Base-by-base conservation (phyloP, 2,797 vertebrate species). In the Notolabrus celidotus region DNA sequence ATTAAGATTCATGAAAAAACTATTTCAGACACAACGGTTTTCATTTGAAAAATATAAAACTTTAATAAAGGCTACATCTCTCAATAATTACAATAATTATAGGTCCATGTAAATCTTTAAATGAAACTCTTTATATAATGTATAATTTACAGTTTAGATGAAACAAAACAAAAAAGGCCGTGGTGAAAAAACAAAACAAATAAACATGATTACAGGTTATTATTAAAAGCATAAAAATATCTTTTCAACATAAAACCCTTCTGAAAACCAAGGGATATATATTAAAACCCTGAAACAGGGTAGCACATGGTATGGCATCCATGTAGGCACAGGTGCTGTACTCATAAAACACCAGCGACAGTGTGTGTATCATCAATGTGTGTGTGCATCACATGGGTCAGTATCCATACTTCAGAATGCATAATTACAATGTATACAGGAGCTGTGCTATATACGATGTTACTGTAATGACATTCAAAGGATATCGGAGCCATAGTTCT, bases 51-150 rank as follows among this genome's bases (percentile, higher is more conserved):
- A 99, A 99, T 98, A 99, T 97, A 99, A 97, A 93, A 96, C 96
- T 99, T 99, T 98, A 99, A 97, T 98, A 98, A 98, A 98, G 96
- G 96, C 96, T 97, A 98, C 96, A 96, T 97, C 97, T 99, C 96
- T 98, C 96, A 97, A 94, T 94, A 94, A 98, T 98, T 98, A 98
- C 97, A 99, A 98, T 99, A 98, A 97, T 98, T 98, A 97, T 96
- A 97, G 96, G 96, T 98, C 96, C 96, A 97, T 96, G 96, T 96
- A 95, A 93, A 94, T 96, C 95, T 96, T 96, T 97, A 96, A 97
- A 97, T 97, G 96, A 96, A 96, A 97, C 97, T 97, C 96, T 94
- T 92, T 97, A 96, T 97, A 97, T 97, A 96, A 97, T 96, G 96
- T 96, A 97, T 97, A 97, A 98, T 97, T 98, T 98, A 98, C 97